phyloP scores from a whole-genome alignment of 2,797 vertebrate species.

The Morelia viridis region DNA sequence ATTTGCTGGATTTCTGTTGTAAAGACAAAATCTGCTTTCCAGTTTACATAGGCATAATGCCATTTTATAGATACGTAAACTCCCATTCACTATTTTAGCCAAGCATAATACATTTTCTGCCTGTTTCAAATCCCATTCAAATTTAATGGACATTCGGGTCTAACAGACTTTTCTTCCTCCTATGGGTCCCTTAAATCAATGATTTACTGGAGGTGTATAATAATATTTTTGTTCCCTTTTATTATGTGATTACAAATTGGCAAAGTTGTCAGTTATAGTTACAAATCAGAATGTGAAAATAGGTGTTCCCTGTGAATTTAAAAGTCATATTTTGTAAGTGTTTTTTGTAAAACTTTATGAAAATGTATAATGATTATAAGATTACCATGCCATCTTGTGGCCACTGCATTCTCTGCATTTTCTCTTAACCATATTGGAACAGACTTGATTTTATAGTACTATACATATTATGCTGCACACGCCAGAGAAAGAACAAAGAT shows the following conservation, averaged over 20 bases:
- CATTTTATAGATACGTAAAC: neutral
- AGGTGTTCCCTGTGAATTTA: constrained; percentile 32
- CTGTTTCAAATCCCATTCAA: neutral
- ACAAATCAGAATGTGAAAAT: constrained; percentile 19
- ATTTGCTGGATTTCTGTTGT: neutral
- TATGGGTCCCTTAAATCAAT: neutral
- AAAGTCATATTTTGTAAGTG: constrained; percentile 47
- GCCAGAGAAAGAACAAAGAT: neutral
- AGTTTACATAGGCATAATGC: neutral
- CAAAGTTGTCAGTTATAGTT: neutral
- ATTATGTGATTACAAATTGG: constrained; percentile 10
- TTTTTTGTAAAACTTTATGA: constrained; percentile 37
- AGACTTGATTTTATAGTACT: constrained; percentile 56
- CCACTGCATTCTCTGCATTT: constrained; percentile 2
- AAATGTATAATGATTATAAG: constrained; percentile 14
- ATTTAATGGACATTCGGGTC: neutral
- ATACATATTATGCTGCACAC: neutral
- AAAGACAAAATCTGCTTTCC: neutral
- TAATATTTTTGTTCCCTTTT: neutral
- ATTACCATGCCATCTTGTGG: constrained; percentile 73
- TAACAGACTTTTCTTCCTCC: neutral
- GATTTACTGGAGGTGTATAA: neutral
- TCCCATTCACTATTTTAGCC: neutral
- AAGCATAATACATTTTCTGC: neutral
- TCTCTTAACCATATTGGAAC: constrained; percentile 4